phyloP scores from a whole-genome alignment of 2,113 vertebrate genomes.

The Amia ocellicauda region DNA sequence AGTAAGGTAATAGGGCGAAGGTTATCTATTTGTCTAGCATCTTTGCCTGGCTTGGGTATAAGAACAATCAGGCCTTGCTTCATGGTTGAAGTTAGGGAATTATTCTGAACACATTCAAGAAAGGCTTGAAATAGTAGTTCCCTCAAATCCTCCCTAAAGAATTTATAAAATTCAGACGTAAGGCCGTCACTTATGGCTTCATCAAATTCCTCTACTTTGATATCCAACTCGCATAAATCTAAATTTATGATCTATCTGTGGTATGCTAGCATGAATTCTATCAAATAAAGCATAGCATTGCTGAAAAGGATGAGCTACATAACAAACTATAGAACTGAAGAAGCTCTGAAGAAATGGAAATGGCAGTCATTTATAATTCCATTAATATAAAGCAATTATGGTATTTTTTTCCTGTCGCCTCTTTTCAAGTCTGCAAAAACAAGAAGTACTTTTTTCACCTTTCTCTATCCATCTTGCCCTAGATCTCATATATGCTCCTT shows the following conservation, averaged over 20 bases:
- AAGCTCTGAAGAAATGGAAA: background rate
- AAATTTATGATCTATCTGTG: background rate
- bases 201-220: background rate
- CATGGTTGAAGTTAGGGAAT: background rate
- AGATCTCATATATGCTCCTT: background rate
- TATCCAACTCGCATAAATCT: background rate
- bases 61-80: slow-evolving; percentile 1
- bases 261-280: background rate
- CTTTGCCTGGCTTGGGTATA: background rate
- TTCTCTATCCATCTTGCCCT: background rate
- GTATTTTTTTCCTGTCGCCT: background rate
- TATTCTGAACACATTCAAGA: background rate
- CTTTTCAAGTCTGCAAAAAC: background rate
- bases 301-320: background rate
- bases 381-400: background rate
- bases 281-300: background rate
- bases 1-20: background rate
- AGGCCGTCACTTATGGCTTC: background rate
- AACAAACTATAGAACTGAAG: background rate
- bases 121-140: background rate
- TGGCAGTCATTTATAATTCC: background rate
- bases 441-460: background rate
- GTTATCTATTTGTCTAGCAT: background rate
- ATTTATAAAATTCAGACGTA: background rate
- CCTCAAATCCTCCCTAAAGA: background rate